Evolutionary conservation across 2,888 invertebrate species (phyloP), one percentile per base, ranked within the genome.

Genomic region (Cetonia aurata): DNA sequence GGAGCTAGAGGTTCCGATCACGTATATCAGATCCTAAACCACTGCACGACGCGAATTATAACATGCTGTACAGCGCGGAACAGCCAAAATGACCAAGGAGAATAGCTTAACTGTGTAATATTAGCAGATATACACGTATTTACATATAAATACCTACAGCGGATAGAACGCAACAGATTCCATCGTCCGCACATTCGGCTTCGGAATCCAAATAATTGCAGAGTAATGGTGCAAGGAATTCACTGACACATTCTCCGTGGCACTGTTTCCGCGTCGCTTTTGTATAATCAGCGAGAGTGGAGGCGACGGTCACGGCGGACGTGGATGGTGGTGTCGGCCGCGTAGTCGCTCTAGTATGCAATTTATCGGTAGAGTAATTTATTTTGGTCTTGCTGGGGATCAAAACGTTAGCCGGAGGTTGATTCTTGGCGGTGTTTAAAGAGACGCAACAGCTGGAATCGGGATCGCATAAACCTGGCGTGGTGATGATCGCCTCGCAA

Each of bases 121-220:
- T 1, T 8, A n/a, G n/a, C 19, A 17, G 12, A 19, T 19, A 12
- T 10, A 8, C 44, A 13, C 17, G 9, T 17, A 60, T 17, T 4
- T 25, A 25, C 1, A 17, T 10, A n/a, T n/a, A n/a, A 37, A 65
- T 66, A 77, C 78, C 80, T 69, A 84, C 83, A 41, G 87, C 83
- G 67, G 88, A 87, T 0, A 89, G 91, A 75, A 95, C 87, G 81
- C 96, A 96, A 83, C 96, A 96, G 66, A 90, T 91, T 17, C 91
- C 93, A 25, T 92, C 93, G 13, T 89, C 89, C 0, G 92, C 90
- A 79, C 95, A 95, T 69, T 87, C 86, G 0, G 94, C 95, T 0
- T 92, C 91, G 1, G 91, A 86, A 79, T 96, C 95, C 67, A 96
- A 90, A 78, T 93, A 92, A 79, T 96, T 95, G 81, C 96, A 96